Base-by-base conservation (phyloP, 2,888 invertebrate genomes). In the Panopea generosa region DNA sequence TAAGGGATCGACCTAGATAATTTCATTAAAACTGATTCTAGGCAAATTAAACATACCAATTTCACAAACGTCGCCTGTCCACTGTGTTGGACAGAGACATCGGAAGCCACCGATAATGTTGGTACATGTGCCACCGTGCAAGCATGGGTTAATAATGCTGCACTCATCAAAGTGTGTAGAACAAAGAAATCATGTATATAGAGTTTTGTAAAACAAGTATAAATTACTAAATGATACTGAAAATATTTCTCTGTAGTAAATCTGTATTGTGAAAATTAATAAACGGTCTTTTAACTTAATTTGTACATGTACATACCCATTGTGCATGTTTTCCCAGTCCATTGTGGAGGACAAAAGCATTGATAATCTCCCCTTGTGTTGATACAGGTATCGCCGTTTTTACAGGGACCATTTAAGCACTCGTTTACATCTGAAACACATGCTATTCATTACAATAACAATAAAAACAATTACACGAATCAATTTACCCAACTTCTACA, bases 51-150 rank as follows among this genome's bases (percentile, higher is more conserved):
- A n/a, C n/a, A n/a, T 62, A 84, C 84, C 84, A 45, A 67, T 62
- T 72, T 84, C 79, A 71, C 84, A 84, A 7, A 73, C 71, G 2
- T 75, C 71, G 14, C 84, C 84, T 1, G 71, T 73, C 82, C 83
- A 84, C 59, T 62, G 73, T 24, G 33, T 60, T 2, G 72, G 62
- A 74, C 84, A 84, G 45, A 77, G 68, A 66, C 84, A 84, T 26
- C 71, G 59, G 57, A 96, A 98, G 6, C 97, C 96, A 7, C 98
- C 98, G 55, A 95, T 94, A 6, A 83, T 89, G 74, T 90, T 90
- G 24, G 97, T 96, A 91, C 99, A 99, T 0, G 98, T 98, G 50
- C 98, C 98, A 0, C 98, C 98, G 90, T 97, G 96, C 94, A 97
- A 97, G 93, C 99, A 99, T 6, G 88, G 87, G 50, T 74, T 75